Conservation (phyloP, 2,888 invertebrate species). For the Cheilosia urbana region DNA sequence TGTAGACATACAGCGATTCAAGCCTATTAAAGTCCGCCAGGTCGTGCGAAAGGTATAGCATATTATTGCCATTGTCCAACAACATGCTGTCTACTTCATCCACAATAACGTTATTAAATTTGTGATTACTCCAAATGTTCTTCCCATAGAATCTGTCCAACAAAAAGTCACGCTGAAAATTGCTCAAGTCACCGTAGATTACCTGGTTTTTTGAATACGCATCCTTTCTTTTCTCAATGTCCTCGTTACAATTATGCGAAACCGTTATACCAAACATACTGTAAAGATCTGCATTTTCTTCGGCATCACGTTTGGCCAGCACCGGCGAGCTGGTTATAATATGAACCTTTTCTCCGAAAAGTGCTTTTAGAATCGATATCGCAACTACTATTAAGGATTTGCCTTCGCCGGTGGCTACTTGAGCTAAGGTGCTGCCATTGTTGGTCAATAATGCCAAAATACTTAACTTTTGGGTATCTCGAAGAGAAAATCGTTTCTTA, state of each 20-base stretch:
- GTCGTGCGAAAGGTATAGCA: conserved; percentile 81
- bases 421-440: conserved; percentile 3
- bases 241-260: conserved; percentile 1
- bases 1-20: conserved; percentile 79
- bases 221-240: conserved; percentile 4
- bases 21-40: conserved; percentile 81
- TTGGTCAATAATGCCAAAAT: neutral
- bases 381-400: conserved; percentile 16
- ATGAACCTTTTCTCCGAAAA: neutral
- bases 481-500: neutral
- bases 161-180: conserved; percentile 56
- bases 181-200: conserved; percentile 1
- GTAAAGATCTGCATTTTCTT: neutral
- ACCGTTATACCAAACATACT: neutral
- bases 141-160: conserved; percentile 79
- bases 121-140: conserved; percentile 78
- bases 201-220: conserved; percentile 7
- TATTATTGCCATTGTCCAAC: conserved; percentile 82
- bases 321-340: conserved; percentile 10
- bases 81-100: conserved; percentile 84
- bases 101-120: conserved; percentile 79
- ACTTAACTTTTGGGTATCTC: neutral
- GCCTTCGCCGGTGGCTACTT: conserved; percentile 9
- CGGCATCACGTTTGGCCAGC: conserved; percentile 2
- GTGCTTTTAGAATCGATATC: neutral